Percentiles rank a stretch among this genome's conserved stretches.
These are phyloP conservation scores for Sturnira hondurensis DNA, from an alignment of 2,113 vertebrate species.

Conservation along the genomic window DNA sequence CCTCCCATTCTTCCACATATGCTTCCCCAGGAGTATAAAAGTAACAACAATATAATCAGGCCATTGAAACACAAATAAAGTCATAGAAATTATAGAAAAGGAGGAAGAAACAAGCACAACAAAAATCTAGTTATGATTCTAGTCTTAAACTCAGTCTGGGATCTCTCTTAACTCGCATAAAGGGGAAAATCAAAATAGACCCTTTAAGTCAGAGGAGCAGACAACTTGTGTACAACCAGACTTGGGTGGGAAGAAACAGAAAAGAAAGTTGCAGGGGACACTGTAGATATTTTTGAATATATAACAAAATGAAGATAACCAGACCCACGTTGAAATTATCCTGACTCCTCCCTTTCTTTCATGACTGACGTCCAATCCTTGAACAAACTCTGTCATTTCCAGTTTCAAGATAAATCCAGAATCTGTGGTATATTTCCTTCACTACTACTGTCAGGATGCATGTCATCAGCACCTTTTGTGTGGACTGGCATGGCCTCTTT, in stretches of 20 bases:
- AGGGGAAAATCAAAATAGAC: not conserved
- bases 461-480: not conserved
- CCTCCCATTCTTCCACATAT: not conserved
- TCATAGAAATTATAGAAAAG: not conserved
- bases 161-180: not conserved
- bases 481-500: not conserved
- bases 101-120: not conserved
- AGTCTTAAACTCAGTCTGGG: not conserved
- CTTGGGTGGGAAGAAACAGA: not conserved
- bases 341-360: not conserved
- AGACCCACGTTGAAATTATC: not conserved
- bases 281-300: not conserved
- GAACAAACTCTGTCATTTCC: not conserved
- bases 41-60: not conserved
- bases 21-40: not conserved
- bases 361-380: not conserved
- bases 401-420: not conserved
- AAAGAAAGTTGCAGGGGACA: not conserved
- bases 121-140: not conserved
- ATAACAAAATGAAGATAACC: not conserved
- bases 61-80: not conserved
- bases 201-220: not conserved
- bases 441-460: rapidly evolving
- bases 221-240: not conserved
- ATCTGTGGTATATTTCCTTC: not conserved